These are phyloP conservation scores for Ispidina picta DNA, from an alignment of 2,797 vertebrate genomes.

Conservation along the genomic window DNA sequence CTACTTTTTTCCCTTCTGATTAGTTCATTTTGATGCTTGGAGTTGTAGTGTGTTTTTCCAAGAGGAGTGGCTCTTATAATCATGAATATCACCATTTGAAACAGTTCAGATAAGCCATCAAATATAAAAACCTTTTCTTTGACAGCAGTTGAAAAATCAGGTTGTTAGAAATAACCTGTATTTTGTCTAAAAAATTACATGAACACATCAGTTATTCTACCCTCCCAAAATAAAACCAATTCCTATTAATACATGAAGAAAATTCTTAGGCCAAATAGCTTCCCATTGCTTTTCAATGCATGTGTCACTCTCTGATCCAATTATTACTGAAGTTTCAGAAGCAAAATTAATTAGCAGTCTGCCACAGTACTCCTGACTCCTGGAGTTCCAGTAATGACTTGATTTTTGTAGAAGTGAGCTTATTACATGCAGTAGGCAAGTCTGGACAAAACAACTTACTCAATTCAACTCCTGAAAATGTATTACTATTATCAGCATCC, in stretches of 20 bases:
- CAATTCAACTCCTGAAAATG: constrained; percentile 2
- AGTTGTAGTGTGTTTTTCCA: constrained; percentile 31
- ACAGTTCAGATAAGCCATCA: constrained; percentile 22
- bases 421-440: constrained; percentile 72
- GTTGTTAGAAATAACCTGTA: constrained; percentile 21
- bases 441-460: constrained; percentile 68
- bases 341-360: constrained; percentile 79
- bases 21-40: constrained; percentile 20
- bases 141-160: neutral
- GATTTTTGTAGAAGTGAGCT: constrained; percentile 64
- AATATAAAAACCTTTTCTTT: constrained; percentile 30
- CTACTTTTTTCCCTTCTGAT: neutral
- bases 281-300: constrained; percentile 42
- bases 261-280: constrained; percentile 21
- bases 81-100: constrained; percentile 48
- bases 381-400: constrained; percentile 71
- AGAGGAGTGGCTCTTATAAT: constrained; percentile 40
- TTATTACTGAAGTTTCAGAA: constrained; percentile 69
- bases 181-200: constrained; percentile 39
- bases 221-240: neutral
- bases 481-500: neutral
- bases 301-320: constrained; percentile 58
- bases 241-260: constrained; percentile 23
- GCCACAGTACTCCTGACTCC: constrained; percentile 63
- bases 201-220: neutral